Evolutionary conservation across 2,113 vertebrate species (phyloP), one percentile per base, ranked within the genome.

Genomic region (Cynocephalus volans): DNA sequence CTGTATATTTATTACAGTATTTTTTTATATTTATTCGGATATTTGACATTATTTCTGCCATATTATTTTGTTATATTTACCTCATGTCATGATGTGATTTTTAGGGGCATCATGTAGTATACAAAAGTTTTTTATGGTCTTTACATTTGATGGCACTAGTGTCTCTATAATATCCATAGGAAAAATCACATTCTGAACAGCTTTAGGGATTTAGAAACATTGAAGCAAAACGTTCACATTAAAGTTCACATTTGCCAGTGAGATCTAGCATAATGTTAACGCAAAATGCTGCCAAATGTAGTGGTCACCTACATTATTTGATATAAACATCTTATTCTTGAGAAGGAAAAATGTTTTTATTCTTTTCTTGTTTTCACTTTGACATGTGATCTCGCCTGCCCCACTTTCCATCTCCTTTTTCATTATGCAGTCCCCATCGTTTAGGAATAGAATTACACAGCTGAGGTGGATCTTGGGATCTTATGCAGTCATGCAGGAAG

Each of bases 141-240:
- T 19, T 36, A 28, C 21, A 69, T 89, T 81, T 89, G 67, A 70
- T 90, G 80, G 19, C 50, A 33, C 96, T 13, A 41, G 41, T 79
- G 36, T 90, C 64, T 94, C 58, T 94, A 33, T 60, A 93, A 33
- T 73, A 84, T 21, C 36, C 26, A 72, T 14, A 31, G 31, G 17
- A 72, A 90, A 70, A 26, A 70, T 82, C 15, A 62, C 52, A 69
- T 82, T 86, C 48, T 62, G 58, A 62, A 92, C 60, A 80, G 48
- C 73, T 89, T 70, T 90, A 64, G 80, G 54, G 60, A 93, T 95
- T 97, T 87, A 79, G 82, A 58, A 77, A 82, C 62, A 84, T 15
- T 83, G 45, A 41, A 91, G 36, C 7, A 67, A 92, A 94, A 77
- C 31, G 52, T 84, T 91, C 50, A 65, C 36, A 19, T 87, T 91